Conservation (phyloP, 2,888 invertebrate species). For the Belgica antarctica region DNA sequence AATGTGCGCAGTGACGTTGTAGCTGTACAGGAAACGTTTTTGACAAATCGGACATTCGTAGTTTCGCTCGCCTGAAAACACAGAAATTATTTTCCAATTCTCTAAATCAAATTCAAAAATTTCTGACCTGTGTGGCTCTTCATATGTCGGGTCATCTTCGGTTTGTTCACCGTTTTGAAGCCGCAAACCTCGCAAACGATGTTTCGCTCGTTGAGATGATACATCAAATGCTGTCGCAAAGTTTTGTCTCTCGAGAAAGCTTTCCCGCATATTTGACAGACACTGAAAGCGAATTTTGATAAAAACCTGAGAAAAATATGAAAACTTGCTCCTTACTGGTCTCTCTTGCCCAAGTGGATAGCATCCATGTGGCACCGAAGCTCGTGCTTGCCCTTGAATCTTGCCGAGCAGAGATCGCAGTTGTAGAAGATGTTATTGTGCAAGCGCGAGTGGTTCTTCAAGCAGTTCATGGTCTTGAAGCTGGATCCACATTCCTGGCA, state of each 20-base stretch:
- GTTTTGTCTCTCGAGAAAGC: slow-evolving; percentile 32
- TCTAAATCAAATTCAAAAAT: not conserved
- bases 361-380: slow-evolving; percentile 32
- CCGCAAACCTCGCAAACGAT: slow-evolving; percentile 40
- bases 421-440: slow-evolving; percentile 16
- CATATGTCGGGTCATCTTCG: slow-evolving; percentile 34
- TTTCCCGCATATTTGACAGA: slow-evolving; percentile 31
- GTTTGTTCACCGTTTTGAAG: slow-evolving; percentile 25
- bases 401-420: slow-evolving; percentile 1
- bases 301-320: no score
- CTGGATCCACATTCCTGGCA: slow-evolving; percentile 23
- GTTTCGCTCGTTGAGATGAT: slow-evolving; percentile 26
- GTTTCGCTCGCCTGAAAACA: no score
- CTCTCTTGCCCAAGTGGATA: not conserved
- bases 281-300: no score
- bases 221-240: slow-evolving; percentile 26
- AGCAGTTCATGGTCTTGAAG: slow-evolving; percentile 22
- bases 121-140: slow-evolving; percentile 21
- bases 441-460: slow-evolving; percentile 28
- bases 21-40: slow-evolving; percentile 27
- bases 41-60: not conserved
- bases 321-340: slow-evolving; percentile 35
- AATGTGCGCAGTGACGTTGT: slow-evolving; percentile 35
- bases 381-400: slow-evolving; percentile 31
- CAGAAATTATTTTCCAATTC: no score